Conservation (phyloP, 1,140 invertebrate genomes). For the Neotoxoptera formosana region DNA sequence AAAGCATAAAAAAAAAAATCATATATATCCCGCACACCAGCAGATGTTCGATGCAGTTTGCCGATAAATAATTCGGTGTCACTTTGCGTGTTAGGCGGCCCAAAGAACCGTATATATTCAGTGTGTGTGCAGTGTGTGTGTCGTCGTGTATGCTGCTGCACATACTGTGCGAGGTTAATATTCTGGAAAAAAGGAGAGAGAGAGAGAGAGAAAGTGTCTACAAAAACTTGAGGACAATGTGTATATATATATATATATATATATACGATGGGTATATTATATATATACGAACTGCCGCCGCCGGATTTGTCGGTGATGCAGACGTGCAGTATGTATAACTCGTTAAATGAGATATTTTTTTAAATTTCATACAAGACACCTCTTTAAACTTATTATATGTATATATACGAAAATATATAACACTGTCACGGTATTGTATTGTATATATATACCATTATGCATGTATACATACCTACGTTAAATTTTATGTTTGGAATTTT, state of each 20-base stretch:
- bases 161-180: conserved; percentile 43
- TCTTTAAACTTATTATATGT: no score
- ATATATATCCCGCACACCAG: background rate
- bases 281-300: no score
- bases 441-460: no score
- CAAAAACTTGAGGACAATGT: conserved; percentile 31
- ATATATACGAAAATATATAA: background rate
- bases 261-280: no score
- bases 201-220: conserved; percentile 4
- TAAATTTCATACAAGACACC: background rate
- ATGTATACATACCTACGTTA: background rate
- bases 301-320: background rate
- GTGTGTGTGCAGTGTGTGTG: no score
- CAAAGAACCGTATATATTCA: background rate
- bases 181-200: conserved; percentile 21
- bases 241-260: no score
- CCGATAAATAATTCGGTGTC: conserved; percentile 46
- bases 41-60: conserved; percentile 39
- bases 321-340: background rate
- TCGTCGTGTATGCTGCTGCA: background rate
- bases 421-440: no score
- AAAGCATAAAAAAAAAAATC: background rate
- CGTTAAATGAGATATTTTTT: background rate
- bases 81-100: conserved; percentile 37
- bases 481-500: conserved; percentile 10